Evolutionary conservation across 2,888 invertebrate genomes (phyloP), one percentile per base, ranked within the genome.

Genomic region (Labia minor): DNA sequence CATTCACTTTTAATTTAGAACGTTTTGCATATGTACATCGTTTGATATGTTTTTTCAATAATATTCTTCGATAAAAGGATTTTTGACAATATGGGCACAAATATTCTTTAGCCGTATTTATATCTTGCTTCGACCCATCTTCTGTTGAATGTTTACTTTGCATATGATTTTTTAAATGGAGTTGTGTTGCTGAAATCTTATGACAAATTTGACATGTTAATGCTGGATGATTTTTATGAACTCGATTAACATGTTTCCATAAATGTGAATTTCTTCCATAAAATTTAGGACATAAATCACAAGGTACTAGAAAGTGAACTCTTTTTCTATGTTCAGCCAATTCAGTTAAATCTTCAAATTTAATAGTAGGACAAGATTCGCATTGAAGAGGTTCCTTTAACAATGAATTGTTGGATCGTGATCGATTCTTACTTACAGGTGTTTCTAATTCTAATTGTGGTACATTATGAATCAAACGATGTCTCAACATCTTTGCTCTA

Each of bases 231-330:
- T 82, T 82, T 72, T 79, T 80, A 72, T 84, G 84, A 11, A 83
- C 78, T 61, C 83, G 77, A 71, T 83, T 83, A 1, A 84, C 84
- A 72, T 84, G 84, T 72, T 84, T 84, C 84, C 84, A 84, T 11
- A 84, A 72, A 71, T 84, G 84, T 10, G 83, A 83, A 20, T 83
- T 83, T 11, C 83, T 75, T 0, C 83, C 83, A 71, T 84, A 84
- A 70, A 80, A 83, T 71, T 84, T 84, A 70, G 81, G 81, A 72
- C 84, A 84, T 6, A 84, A 74, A 74, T 84, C 84, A 71, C 84
- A 84, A 4, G 84, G 83, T 71, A 82, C 83, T 8, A 83, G 79
- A 26, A 79, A 79, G 72, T 84, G 84, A 26, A 77, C 75, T 37
- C 77, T 76, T 37, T 82, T 74, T 11, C 82, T 75, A 71, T 84